These are phyloP conservation scores for Hippotragus niger DNA, from an alignment of 2,113 vertebrate genomes.

Conservation along the genomic window DNA sequence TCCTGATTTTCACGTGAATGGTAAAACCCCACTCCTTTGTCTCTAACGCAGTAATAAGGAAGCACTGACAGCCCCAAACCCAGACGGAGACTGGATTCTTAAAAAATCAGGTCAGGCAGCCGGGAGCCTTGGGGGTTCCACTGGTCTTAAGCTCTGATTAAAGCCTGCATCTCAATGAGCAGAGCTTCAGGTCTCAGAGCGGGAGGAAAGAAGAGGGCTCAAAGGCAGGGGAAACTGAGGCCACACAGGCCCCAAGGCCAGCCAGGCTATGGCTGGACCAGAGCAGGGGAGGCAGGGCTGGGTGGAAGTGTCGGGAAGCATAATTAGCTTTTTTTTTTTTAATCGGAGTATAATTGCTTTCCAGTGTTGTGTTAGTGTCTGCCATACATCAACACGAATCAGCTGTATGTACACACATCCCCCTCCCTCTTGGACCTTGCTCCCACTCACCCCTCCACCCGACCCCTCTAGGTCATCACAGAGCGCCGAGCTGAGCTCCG, in stretches of 20 bases:
- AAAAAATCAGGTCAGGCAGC: neutral
- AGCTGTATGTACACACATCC: neutral
- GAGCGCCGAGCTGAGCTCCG: neutral
- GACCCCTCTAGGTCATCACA: neutral
- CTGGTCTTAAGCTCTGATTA: neutral
- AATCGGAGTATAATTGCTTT: neutral
- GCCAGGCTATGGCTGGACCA: neutral
- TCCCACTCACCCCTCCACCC: neutral
- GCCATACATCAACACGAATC: neutral
- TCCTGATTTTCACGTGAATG: neutral
- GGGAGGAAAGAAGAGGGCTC: neutral
- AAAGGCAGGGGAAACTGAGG: neutral
- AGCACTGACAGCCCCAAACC: neutral
- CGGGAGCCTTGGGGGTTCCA: neutral
- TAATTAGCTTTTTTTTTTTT: neutral
- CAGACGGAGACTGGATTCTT: neutral
- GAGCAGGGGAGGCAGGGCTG: fast-evolving
- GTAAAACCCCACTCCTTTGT: neutral
- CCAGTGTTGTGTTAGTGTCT: neutral
- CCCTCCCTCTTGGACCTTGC: neutral
- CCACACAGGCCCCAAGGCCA: neutral
- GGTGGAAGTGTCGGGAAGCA: fast-evolving
- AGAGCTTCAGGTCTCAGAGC: neutral
- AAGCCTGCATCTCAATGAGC: neutral
- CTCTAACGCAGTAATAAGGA: neutral